Conservation (phyloP, 2,797 vertebrate species). For the Enteromius unitaeniatus region DNA sequence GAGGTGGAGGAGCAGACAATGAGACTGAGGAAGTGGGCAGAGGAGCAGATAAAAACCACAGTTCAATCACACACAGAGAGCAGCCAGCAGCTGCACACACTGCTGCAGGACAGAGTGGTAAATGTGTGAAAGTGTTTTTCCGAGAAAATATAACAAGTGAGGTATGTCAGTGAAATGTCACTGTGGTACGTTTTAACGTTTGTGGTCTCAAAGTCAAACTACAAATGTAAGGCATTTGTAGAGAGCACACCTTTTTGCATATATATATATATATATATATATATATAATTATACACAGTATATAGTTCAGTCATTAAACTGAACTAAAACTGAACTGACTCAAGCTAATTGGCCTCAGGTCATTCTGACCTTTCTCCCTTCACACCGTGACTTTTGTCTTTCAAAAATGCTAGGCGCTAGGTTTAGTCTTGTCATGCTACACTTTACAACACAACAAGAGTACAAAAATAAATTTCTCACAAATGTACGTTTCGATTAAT, state of each 20-base stretch:
- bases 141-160: conserved; percentile 3
- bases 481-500: too few species aligned
- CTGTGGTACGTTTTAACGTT: too few species aligned
- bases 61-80: conserved; percentile 67
- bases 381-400: too few species aligned
- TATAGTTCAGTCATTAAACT: not conserved
- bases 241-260: not conserved
- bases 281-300: not conserved
- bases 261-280: too few species aligned
- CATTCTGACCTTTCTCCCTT: not conserved
- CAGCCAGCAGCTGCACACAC: conserved; percentile 66
- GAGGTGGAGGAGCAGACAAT: conserved; percentile 73
- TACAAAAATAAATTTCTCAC: too few species aligned
- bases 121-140: conserved; percentile 1
- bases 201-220: not conserved
- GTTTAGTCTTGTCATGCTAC: too few species aligned
- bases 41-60: conserved; percentile 69
- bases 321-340: too few species aligned
- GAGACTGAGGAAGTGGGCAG: conserved; percentile 74
- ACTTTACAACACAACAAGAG: too few species aligned
- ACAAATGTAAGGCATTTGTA: not conserved
- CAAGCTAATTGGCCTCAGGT: not conserved
- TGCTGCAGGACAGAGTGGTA: conserved; percentile 77
- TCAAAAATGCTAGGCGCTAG: too few species aligned
- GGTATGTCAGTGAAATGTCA: not conserved